Conservation (phyloP, 1,140 invertebrate genomes). For the Heliconius hermathena region DNA sequence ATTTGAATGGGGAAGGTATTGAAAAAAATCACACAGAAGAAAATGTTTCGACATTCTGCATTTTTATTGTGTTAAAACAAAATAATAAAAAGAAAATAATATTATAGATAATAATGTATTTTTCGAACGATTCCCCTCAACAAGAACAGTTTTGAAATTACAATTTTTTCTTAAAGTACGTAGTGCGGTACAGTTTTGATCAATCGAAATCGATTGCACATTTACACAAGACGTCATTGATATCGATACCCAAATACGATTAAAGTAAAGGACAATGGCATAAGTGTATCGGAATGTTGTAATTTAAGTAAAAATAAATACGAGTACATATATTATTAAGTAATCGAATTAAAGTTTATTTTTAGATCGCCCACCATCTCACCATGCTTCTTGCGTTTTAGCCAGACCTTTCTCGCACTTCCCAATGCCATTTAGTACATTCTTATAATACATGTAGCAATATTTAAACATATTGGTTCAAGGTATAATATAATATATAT, state of each 20-base stretch:
- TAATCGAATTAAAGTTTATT: not conserved
- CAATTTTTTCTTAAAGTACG: too few relatives aligned
- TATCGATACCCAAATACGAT: conserved; percentile 2
- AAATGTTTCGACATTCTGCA: too few relatives aligned
- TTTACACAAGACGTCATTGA: not conserved
- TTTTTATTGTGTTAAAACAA: too few relatives aligned
- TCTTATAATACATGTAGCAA: not conserved
- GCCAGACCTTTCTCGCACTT: not conserved
- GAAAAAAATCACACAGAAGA: too few relatives aligned
- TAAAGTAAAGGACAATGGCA: not conserved
- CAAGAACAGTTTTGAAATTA: too few relatives aligned
- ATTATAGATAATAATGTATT: too few relatives aligned
- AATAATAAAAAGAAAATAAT: too few relatives aligned
- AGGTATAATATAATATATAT: not conserved
- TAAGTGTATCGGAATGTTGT: not conserved
- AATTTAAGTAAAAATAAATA: not conserved
- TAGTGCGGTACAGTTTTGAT: not conserved
- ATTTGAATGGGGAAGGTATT: too few relatives aligned
- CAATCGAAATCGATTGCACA: not conserved
- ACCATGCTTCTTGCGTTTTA: not conserved
- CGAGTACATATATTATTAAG: not conserved
- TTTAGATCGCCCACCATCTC: not conserved
- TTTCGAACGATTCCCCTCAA: too few relatives aligned
- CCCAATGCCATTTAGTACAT: not conserved
- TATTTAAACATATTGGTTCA: conserved; percentile 3